Conservation (phyloP, 2,113 vertebrate genomes). For the Scolopax mira region DNA sequence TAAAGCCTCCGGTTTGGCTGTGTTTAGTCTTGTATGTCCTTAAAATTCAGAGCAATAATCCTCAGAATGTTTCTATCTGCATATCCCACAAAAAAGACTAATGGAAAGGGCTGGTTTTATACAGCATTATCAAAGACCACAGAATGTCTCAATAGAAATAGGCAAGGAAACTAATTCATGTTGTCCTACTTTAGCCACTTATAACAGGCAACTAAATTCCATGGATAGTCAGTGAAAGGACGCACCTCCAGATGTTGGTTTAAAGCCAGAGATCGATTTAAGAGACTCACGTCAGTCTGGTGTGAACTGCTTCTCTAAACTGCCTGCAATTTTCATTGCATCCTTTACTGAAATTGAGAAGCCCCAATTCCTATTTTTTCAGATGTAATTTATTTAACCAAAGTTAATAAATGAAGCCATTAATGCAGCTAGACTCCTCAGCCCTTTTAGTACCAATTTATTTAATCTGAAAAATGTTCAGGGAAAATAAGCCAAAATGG, state of each 20-base stretch:
- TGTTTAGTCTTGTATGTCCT: not conserved
- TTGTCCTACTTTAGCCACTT: not conserved
- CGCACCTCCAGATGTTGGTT: not conserved
- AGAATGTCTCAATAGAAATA: not conserved
- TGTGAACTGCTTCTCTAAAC: not conserved
- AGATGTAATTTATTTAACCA: not conserved
- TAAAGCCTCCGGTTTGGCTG: not conserved
- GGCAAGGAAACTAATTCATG: not conserved
- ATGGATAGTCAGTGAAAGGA: not conserved
- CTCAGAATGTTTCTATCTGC: not conserved
- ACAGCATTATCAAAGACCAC: not conserved
- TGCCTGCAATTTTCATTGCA: not conserved
- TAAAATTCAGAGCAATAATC: not conserved
- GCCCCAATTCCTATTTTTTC: not conserved
- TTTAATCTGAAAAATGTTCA: not conserved
- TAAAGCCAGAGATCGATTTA: not conserved
- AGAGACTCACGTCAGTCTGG: not conserved
- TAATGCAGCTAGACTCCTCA: not conserved
- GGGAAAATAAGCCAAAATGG: not conserved
- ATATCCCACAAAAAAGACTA: not conserved
- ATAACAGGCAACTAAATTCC: not conserved
- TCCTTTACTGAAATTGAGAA: not conserved
- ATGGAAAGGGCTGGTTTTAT: not conserved
- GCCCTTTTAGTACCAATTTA: not conserved
- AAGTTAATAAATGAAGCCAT: not conserved